Evolutionary conservation across 2,113 vertebrate genomes (phyloP).

Genomic region (Lamprologus sp.): DNA sequence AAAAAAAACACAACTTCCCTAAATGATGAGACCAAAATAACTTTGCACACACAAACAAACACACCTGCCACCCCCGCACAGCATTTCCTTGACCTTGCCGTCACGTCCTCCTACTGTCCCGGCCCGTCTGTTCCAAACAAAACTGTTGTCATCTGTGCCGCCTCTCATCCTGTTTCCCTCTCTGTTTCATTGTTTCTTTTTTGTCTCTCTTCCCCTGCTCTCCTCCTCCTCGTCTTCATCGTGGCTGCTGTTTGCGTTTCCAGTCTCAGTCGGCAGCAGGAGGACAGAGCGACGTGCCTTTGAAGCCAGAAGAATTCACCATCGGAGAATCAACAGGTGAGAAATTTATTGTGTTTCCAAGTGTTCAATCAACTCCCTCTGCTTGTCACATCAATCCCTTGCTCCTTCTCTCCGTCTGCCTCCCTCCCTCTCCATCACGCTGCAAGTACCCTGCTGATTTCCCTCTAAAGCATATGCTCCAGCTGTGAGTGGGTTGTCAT

Average conservation of each 20-base stretch:
- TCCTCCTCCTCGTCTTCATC: not conserved
- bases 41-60: not conserved
- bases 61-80: slow-evolving; percentile 26
- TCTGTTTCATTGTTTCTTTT: not conserved
- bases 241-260: not conserved
- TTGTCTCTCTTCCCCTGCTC: not conserved
- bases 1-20: slow-evolving; percentile 18
- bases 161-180: slow-evolving; percentile 4
- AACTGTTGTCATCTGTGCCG: not conserved
- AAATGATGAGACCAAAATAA: slow-evolving; percentile 30
- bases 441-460: slow-evolving; percentile 29
- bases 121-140: not conserved
- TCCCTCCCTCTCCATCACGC: not conserved
- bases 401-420: not conserved
- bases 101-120: slow-evolving; percentile 10
- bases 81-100: slow-evolving; percentile 43
- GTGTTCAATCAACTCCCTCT: slow-evolving; percentile 28
- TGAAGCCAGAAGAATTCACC: slow-evolving; percentile 85
- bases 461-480: slow-evolving; percentile 22
- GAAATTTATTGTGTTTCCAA: slow-evolving; percentile 36
- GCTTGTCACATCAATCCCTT: slow-evolving; percentile 19
- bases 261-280: slow-evolving; percentile 81
- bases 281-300: slow-evolving; percentile 74
- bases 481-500: slow-evolving; percentile 40
- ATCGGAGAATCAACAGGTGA: slow-evolving; percentile 81